Evolutionary conservation across 2,888 invertebrate genomes (phyloP), one percentile per base, ranked within the genome.

Genomic region (Lumbricus terrestris): DNA sequence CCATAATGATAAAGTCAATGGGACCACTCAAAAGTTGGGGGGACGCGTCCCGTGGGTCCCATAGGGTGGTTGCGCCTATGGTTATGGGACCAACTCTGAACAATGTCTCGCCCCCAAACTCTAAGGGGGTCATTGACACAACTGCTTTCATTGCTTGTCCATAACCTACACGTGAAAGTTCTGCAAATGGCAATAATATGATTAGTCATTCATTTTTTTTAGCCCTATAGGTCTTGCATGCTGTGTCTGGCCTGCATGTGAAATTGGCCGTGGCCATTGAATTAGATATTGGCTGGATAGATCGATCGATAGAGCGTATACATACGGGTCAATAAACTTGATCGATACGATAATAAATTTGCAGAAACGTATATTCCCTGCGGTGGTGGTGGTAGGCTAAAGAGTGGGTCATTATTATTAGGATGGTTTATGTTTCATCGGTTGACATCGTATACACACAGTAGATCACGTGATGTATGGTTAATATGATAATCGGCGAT

Each of bases 221-320:
- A n/a, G n/a, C n/a, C n/a, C n/a, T 40, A 3, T n/a, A 69, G 6
- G 69, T 11, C 11, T 69, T 69, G 69, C 69, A 69, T 69, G 47
- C n/a, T 69, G n/a, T 69, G 69, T n/a, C 29, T 69, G n/a, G n/a
- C n/a, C n/a, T n/a, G n/a, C n/a, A n/a, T n/a, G n/a, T 69, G 69
- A 69, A 69, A n/a, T n/a, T 69, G 69, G n/a, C 29, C 16, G 69
- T n/a, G 69, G 69, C n/a, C 29, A 69, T 69, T 69, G 29, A 69
- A n/a, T 69, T 69, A 69, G 29, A 69, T 69, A 69, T 69, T 69
- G 69, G n/a, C n/a, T 69, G 11, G 69, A 69, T 11, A 13, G 69
- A 69, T 69, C 69, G n/a, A 69, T 69, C 69, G n/a, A 69, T 69
- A 69, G 69, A 69, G 69, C 69, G n/a, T n/a, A n/a, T n/a, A n/a